phyloP scores from a whole-genome alignment of 1,140 invertebrate species.

The Microplitis mediator region DNA sequence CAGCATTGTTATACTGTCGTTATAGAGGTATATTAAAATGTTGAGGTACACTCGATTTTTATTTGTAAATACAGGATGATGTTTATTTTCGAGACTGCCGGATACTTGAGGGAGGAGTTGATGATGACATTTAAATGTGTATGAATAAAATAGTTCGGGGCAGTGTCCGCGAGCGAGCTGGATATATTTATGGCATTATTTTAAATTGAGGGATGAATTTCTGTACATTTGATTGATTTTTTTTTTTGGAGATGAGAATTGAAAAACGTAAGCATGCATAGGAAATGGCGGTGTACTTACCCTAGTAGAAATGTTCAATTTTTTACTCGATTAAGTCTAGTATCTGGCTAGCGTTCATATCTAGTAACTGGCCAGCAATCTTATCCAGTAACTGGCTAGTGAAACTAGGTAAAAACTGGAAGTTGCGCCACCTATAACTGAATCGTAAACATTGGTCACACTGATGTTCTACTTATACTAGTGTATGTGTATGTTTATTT shows the following conservation, averaged over 20 bases:
- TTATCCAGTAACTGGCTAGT: too few relatives aligned
- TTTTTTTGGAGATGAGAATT: background rate
- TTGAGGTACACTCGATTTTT: background rate
- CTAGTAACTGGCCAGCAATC: too few relatives aligned
- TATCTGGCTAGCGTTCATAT: too few relatives aligned
- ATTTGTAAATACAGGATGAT: background rate
- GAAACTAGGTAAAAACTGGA: too few relatives aligned
- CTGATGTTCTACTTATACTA: too few relatives aligned
- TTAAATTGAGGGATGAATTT: conserved; percentile 8
- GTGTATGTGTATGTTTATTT: too few relatives aligned
- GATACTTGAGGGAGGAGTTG: background rate
- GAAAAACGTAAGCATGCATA: conserved; percentile 33
- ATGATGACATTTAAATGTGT: conserved; percentile 1
- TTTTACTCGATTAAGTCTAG: too few relatives aligned
- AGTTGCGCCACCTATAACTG: too few relatives aligned
- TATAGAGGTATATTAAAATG: background rate
- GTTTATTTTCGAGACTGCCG: background rate
- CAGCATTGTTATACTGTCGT: too few relatives aligned
- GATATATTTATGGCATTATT: background rate
- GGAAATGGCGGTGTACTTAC: conserved; percentile 42
- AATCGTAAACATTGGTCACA: too few relatives aligned
- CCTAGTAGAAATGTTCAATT: too few relatives aligned
- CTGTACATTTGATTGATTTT: background rate
- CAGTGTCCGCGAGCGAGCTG: conserved; percentile 11
- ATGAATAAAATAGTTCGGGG: background rate